These are phyloP conservation scores for Glossophaga mutica DNA, from an alignment of 2,797 vertebrate genomes.

Conservation along the genomic window DNA sequence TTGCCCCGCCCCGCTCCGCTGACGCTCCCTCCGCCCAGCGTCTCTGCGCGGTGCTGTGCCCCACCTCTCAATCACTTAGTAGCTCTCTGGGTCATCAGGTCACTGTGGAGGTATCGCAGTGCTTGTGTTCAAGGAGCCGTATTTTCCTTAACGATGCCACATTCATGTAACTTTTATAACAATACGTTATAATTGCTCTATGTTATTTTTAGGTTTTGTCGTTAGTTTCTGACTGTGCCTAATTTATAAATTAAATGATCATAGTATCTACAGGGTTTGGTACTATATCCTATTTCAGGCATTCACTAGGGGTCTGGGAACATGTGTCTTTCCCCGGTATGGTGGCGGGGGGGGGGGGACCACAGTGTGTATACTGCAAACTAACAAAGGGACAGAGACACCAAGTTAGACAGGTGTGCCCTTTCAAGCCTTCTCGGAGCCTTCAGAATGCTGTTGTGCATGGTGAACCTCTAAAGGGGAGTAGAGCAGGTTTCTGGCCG, in stretches of 20 bases:
- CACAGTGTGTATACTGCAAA: not conserved
- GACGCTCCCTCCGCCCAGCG: not conserved
- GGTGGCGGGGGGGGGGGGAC: not conserved
- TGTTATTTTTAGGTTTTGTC: too few species aligned
- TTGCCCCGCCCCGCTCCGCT: not conserved
- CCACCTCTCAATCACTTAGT: not conserved
- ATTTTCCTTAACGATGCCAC: not conserved
- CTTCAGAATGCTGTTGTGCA: not conserved
- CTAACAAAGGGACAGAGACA: not conserved
- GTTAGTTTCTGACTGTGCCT: not conserved
- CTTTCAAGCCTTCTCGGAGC: not conserved
- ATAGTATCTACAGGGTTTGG: not conserved
- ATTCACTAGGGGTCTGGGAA: not conserved
- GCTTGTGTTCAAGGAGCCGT: not conserved
- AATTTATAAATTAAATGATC: not conserved
- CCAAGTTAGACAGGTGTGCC: not conserved
- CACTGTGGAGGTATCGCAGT: fast-evolving
- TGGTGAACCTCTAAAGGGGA: fast-evolving
- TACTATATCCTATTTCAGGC: not conserved
- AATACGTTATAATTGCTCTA: not conserved
- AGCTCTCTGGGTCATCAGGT: fast-evolving
- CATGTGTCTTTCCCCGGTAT: not conserved
- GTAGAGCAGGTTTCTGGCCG: fast-evolving
- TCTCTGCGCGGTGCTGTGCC: too few species aligned
- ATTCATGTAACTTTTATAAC: not conserved